Evolutionary conservation across 2,888 invertebrate species (phyloP), one percentile per base, ranked within the genome.

Genomic region (Hydrotaea diabolus): DNA sequence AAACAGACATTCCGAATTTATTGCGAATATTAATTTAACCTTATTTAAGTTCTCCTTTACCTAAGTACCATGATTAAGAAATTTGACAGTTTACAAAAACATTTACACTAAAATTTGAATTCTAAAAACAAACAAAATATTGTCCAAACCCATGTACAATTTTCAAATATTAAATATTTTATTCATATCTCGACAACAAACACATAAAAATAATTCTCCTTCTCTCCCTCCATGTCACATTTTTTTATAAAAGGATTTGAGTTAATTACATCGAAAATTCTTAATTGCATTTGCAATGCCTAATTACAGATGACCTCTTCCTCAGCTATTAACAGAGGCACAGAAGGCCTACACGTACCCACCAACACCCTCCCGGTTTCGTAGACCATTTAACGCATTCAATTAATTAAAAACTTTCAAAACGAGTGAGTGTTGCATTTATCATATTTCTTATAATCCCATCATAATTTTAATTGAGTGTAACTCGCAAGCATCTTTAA

Each of bases 391-490:
- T 46, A 69, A 46, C 46, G 46, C 69, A 13, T 46, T 69, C 69
- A 69, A 69, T 69, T 69, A 69, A 69, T 69, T 69, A 69, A 69
- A 69, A 69, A 69, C 69, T 69, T 69, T 69, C 46, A 46, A 69
- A 23, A 69, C n/a, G 39, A 39, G 39, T 21, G 62, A 43, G 43
- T 74, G 43, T 72, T 72, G 15, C 46, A 57, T 83, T 75, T 46
- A 64, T 72, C 53, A 64, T 57, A 57, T 64, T 75, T 76, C 72
- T 66, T 59, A 19, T 76, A 81, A 76, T 75, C 74, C 71, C 77
- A 64, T 77, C 59, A 75, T 57, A 36, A 74, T 49, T 81, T 78
- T 72, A 81, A 81, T 81, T 84, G 81, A 81, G 77, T 75, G 77
- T 78, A 75, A 84, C 80, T 69, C 64, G 49, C 1, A 64, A 21